Conservation (phyloP, 2,113 vertebrate species). For the Formicarius rufipectus region DNA sequence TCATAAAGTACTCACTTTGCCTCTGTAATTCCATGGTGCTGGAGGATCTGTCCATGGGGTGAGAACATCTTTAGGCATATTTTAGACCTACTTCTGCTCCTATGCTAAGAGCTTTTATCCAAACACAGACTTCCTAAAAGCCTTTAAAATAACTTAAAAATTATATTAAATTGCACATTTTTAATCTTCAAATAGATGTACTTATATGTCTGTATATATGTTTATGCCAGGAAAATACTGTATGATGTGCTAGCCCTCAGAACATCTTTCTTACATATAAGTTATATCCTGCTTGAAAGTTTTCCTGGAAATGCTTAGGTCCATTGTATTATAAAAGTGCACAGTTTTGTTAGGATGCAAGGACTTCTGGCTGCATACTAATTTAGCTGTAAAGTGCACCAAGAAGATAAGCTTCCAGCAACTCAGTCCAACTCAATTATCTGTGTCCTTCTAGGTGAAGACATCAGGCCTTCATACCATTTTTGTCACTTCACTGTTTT, state of each 20-base stretch:
- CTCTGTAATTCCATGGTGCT: fast-evolving
- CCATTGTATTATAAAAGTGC: background rate
- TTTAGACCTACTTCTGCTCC: background rate
- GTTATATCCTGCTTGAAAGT: background rate
- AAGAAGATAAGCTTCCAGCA: background rate
- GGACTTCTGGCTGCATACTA: background rate
- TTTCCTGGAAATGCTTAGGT: background rate
- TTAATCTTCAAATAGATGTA: background rate
- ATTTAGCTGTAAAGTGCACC: slow-evolving; percentile 2
- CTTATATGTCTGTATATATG: background rate
- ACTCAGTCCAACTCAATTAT: slow-evolving; percentile 19
- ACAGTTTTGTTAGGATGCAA: background rate
- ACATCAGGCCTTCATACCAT: background rate
- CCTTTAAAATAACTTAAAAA: background rate
- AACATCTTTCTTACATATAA: background rate
- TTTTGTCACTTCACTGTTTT: background rate
- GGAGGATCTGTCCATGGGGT: background rate
- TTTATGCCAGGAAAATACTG: background rate
- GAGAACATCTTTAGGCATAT: fast-evolving
- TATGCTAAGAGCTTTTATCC: background rate
- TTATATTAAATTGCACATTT: background rate
- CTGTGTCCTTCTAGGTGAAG: slow-evolving; percentile 25
- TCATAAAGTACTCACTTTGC: background rate
- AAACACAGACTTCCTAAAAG: background rate
- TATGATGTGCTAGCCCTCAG: background rate